Evolutionary conservation across 1,140 invertebrate species (phyloP).

Genomic region (Triops cancriformis): DNA sequence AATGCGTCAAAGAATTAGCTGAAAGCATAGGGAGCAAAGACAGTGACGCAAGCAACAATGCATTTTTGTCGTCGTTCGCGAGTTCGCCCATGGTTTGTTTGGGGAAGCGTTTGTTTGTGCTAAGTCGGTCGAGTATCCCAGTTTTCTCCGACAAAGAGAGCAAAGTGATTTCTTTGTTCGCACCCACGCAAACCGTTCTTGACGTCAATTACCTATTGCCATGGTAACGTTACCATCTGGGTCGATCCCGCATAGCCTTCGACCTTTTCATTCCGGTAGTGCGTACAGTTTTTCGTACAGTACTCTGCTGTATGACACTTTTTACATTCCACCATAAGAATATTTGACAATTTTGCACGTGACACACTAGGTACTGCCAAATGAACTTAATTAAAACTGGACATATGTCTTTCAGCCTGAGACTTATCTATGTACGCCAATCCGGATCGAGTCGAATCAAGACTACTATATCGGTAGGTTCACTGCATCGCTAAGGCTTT

Average conservation of each 20-base stretch:
- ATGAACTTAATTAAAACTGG: not conserved
- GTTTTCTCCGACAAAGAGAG: not conserved
- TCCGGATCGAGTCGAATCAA: conserved; percentile 57
- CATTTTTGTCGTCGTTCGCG: not conserved
- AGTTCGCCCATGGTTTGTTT: not conserved
- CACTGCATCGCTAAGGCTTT: conserved; percentile 11
- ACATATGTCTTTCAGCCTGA: conserved; percentile 57
- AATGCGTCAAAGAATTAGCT: too few relatives aligned
- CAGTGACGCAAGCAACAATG: not conserved
- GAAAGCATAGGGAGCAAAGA: too few relatives aligned
- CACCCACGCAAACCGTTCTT: not conserved
- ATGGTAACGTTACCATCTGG: conserved; percentile 3
- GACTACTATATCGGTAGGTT: conserved; percentile 64
- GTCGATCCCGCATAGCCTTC: not conserved
- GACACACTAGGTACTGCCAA: conserved; percentile 25
- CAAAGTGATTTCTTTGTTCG: not conserved
- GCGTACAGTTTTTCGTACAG: not conserved
- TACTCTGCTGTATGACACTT: conserved; percentile 27
- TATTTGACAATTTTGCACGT: conserved; percentile 33
- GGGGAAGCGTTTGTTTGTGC: not conserved
- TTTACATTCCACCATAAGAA: conserved; percentile 24
- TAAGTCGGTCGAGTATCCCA: not conserved
- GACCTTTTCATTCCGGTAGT: not conserved
- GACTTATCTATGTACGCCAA: conserved; percentile 73
- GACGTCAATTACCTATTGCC: conserved; percentile 5